A percentile compares a stretch with the other conserved stretches of the same genome.
Evolutionary conservation across 2,797 vertebrate species (phyloP).

Genomic region (Cossypha niveicapilla): DNA sequence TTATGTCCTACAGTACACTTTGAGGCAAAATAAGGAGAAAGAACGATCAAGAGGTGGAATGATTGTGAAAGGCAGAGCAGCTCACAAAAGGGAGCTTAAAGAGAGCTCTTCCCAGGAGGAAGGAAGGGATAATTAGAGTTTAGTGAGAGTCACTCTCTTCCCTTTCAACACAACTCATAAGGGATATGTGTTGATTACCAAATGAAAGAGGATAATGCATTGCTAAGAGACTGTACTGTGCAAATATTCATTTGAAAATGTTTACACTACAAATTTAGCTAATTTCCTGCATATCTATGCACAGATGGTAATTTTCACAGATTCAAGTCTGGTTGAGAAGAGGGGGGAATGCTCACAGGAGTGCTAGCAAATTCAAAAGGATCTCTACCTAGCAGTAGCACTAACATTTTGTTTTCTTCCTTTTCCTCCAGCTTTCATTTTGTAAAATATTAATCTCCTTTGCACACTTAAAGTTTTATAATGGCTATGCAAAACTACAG

Average conservation of each 20-base stretch:
- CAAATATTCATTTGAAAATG: slow-evolving; percentile 66
- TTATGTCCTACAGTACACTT: neutral
- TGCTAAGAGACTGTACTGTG: slow-evolving; percentile 48
- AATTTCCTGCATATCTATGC: slow-evolving; percentile 54
- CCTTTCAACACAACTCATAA: slow-evolving; percentile 41
- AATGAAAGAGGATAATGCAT: slow-evolving; percentile 57
- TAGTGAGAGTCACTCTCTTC: slow-evolving; percentile 51
- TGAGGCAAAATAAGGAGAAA: neutral
- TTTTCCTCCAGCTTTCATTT: neutral
- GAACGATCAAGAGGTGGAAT: neutral
- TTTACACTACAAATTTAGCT: slow-evolving; percentile 64
- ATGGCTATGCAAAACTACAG: neutral
- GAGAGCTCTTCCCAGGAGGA: slow-evolving; percentile 49
- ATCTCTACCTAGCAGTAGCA: neutral
- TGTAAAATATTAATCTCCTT: neutral
- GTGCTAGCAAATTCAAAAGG: neutral
- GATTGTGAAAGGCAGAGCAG: neutral
- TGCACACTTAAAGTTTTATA: neutral
- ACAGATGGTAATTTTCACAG: slow-evolving; percentile 45
- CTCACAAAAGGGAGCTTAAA: slow-evolving; percentile 14
- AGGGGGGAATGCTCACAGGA: neutral
- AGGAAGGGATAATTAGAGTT: slow-evolving; percentile 47
- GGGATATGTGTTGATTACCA: slow-evolving; percentile 63
- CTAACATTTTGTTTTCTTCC: neutral
- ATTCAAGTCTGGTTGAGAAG: slow-evolving; percentile 1